Evolutionary conservation across 2,113 vertebrate genomes (phyloP), one percentile per base, ranked within the genome.

Genomic region (Cariama cristata): DNA sequence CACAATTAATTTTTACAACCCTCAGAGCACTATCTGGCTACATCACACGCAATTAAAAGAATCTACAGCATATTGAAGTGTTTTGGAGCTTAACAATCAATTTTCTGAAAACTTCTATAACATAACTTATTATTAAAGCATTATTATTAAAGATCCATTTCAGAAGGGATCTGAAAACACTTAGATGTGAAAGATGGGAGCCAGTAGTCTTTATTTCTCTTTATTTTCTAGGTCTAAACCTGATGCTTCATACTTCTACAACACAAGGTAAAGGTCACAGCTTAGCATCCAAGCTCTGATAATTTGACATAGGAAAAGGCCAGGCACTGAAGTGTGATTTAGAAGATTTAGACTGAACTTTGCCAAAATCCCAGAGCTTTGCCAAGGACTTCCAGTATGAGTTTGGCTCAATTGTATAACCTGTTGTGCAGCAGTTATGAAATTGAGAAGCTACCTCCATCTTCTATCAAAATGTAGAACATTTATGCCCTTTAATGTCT

Each of bases 271-370:
- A 66, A 84, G 66, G 35, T 91, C 38, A 85, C 49, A 63, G 75
- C 23, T 40, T 40, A 71, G 16, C 35, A 79, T 27, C 33, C 2
- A 3, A 63, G 4, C 32, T 82, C 47, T 63, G 35, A 18, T n/a
- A 81, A 66, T 27, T 30, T 75, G 32, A 67, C 23, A 60, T 3
- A 47, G 49, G 15, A 79, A 91, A 81, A 91, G 56, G 74, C 40
- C 62, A 89, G 50, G 38, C 27, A 75, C 32, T 14, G 17, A 71
- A 62, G 6, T 2, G 6, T 27, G 13, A 62, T 60, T 87, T 52
- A 77, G 32, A 77, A 88, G 60, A 92, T 90, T 93, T 92, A 60
- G 30, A 40, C 2, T 84, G 80, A 97, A 87, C 69, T 92, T 92
- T 88, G 68, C 11, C 45, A 49, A 85, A 85, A 80, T n/a, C 50